Evolutionary conservation across 37 sponge, comb jelly and placozoan species (phyloP), one percentile per base, ranked within the genome.

Genomic region (Amphimedon queenslandica): DNA sequence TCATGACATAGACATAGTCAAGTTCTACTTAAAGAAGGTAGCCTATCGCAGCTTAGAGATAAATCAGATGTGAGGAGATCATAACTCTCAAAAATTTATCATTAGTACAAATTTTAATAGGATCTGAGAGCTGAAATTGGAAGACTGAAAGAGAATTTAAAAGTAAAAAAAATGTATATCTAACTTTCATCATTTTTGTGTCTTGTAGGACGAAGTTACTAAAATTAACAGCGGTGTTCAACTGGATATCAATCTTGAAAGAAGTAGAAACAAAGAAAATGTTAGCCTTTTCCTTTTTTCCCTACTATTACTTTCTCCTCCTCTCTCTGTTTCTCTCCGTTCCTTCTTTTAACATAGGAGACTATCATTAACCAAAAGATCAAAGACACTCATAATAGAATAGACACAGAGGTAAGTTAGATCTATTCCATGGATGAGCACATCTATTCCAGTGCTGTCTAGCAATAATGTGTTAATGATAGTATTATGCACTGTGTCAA

Each of bases 171-270:
- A 27, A 60, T 60, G 61, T 60, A 25, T 60, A 47, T 13, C 13
- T 13, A n/a, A n/a, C 24, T 60, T 6, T 25, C 27, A 6, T 60
- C 5, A 11, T 60, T 60, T n/a, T 60, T 60, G 61, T 11, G 8
- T n/a, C 5, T 60, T 80, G 36, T 64, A 90, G 91, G 91, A 90
- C 20, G 91, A 90, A 58, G 68, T 90, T 42, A 51, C 37, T 25
- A 90, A 77, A 70, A 70, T 90, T 23, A 58, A 84, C 64, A 80
- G 82, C 20, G 78, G 85, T 4, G 38, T 92, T 20, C 78, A 61
- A 24, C 75, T 92, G 1, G 93, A 92, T 51, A 42, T 92, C 37
- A 92, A 92, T 37, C 72, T 92, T 13, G 93, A 92, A 65, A 92
- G 83, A 63, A 78, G 90, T 6, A 67, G 90, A 21, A 80, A 74